Conservation (phyloP, 1,140 invertebrate genomes). For the Zaprionus nigranus region DNA sequence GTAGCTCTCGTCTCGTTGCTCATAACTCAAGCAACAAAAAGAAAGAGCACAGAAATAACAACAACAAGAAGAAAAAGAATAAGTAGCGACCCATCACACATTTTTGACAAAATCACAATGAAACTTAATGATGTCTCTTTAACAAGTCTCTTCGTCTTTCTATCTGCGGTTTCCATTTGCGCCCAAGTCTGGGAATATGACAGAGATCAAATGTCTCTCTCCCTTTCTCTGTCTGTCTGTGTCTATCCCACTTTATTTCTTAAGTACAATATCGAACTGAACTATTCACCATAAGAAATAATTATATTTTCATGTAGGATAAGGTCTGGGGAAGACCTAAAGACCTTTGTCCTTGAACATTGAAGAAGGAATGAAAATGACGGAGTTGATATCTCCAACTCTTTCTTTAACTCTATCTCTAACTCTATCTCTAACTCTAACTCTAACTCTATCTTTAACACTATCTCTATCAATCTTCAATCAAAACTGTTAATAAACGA, state of each 20-base stretch:
- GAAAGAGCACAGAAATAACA: background rate
- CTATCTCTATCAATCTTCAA: too few species aligned
- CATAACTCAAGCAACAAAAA: slow-evolving; percentile 32
- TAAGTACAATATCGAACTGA: too few species aligned
- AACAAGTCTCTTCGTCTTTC: slow-evolving; percentile 7
- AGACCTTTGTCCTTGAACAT: too few species aligned
- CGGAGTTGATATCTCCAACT: too few species aligned
- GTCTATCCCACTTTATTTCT: background rate
- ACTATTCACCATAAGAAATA: too few species aligned
- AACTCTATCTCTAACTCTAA: too few species aligned
- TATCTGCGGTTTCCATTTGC: slow-evolving; percentile 22
- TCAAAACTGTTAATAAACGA: too few species aligned
- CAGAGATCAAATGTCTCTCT: slow-evolving; percentile 1
- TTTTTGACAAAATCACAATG: slow-evolving; percentile 27
- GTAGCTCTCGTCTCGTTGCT: slow-evolving; percentile 42
- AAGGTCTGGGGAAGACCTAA: too few species aligned
- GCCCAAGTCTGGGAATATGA: slow-evolving; percentile 26
- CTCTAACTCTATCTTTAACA: too few species aligned
- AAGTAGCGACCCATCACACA: slow-evolving; percentile 12
- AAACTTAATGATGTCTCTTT: slow-evolving; percentile 38
- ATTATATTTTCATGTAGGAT: too few species aligned
- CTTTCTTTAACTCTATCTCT: too few species aligned
- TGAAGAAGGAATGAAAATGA: too few species aligned
- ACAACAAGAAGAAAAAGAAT: background rate
- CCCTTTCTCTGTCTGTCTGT: background rate